Base-by-base conservation (phyloP, 2,888 invertebrate species). In the Meteorus cinctellus region DNA sequence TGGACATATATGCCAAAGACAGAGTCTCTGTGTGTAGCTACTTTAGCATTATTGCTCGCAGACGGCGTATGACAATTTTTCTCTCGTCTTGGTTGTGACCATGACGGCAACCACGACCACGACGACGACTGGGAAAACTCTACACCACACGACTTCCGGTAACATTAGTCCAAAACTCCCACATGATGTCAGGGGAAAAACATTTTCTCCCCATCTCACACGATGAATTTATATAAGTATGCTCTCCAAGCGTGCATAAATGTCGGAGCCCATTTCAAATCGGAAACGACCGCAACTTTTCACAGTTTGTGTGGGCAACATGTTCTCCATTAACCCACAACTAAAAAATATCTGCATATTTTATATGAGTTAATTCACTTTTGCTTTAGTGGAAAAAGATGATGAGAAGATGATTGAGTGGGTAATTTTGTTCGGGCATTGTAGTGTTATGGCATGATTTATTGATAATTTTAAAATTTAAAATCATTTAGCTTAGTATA, bases 261-360 rank as follows among this genome's bases (percentile, higher is more conserved):
- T 29, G n/a, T 69, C 36, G 19, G 41, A 12, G 36, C 27, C 81
- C 82, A 81, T 83, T 82, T 81, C 80, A 79, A 82, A 83, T 84
- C 81, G 84, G 82, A 83, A 86, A 84, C 82, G 83, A 79, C 79
- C 80, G 78, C 80, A 79, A 82, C 82, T 82, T 82, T 81, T 78
- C 79, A 79, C 77, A 83, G 81, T 84, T 82, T 83, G 82, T 72
- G 84, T 82, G 31, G 24, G 24, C 12, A 27, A 29, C n/a, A 34
- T 29, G 45, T 36, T 27, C 82, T 84, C 86, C 84, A 84, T 86
- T 86, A 85, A 83, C 81, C 80, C 68, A 36, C 68, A 67, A 34
- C 5, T n/a, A 63, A 29, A 63, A 27, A 48, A 4, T 14, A 48
- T 48, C 4, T 48, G n/a, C 14, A 4, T 48, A 48, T n/a, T 48